A percentile compares a stretch with the other conserved stretches of the same genome.
Evolutionary conservation across 92 coral and sea anemone species (phyloP).

Genomic region (Hydrozoanthus gracilis): DNA sequence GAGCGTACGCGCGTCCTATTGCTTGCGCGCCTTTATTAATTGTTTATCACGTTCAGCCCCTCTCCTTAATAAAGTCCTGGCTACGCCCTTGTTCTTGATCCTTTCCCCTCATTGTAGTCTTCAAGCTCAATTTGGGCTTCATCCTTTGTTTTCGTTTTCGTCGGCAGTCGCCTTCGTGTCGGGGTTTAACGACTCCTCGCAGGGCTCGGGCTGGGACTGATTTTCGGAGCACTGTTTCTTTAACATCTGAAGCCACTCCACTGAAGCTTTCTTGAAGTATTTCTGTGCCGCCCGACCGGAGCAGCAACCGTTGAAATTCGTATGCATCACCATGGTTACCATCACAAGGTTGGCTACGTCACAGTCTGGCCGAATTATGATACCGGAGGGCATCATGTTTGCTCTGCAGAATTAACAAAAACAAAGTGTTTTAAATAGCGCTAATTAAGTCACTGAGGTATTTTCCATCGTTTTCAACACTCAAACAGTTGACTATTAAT

Average conservation of each 20-base stretch:
- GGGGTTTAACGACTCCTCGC: not conserved
- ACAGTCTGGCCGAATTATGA: constrained; percentile 13
- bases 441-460: not conserved
- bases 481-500: too few species aligned
- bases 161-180: not conserved
- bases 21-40: too few species aligned
- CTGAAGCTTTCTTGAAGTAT: constrained; percentile 32
- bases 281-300: constrained; percentile 5
- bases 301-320: constrained; percentile 35
- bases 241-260: constrained; percentile 35
- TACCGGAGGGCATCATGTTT: constrained; percentile 24
- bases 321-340: constrained; percentile 26
- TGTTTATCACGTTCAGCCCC: too few species aligned
- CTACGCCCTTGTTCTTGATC: too few species aligned
- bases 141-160: not conserved
- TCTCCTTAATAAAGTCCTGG: too few species aligned
- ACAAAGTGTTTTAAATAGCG: not conserved
- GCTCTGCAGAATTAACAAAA: constrained; percentile 1
- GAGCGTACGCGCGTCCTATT: too few species aligned
- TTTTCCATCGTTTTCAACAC: too few species aligned
- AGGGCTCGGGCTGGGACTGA: not conserved
- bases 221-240: not conserved
- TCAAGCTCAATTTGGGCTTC: not conserved
- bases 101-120: too few species aligned
- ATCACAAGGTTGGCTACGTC: not conserved